Conservation (phyloP, 2,797 vertebrate species). For the Eulemur coronatus region DNA sequence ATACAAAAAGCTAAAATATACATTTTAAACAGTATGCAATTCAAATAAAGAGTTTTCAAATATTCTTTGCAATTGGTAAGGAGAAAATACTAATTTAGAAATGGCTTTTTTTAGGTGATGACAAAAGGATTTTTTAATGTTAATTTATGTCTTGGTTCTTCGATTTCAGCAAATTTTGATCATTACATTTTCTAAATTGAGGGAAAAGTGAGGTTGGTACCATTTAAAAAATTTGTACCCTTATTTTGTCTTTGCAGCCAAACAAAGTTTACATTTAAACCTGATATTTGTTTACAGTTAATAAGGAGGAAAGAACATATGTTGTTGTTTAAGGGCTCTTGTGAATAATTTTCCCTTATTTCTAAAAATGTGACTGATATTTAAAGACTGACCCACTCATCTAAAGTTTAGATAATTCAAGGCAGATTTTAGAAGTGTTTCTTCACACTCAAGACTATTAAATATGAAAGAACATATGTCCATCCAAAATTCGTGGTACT, state of each 20-base stretch:
- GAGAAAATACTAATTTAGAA: neutral
- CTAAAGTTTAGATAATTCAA: conserved; percentile 55
- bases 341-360: conserved; percentile 49
- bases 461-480: conserved; percentile 35
- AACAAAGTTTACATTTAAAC: conserved; percentile 47
- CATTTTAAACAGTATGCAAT: neutral
- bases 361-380: conserved; percentile 61
- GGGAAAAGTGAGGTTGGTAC: neutral
- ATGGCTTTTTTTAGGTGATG: neutral
- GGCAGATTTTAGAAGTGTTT: conserved; percentile 58
- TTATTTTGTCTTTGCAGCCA: conserved; percentile 49
- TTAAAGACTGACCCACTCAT: conserved; percentile 64
- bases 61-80: neutral
- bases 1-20: neutral
- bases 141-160: neutral
- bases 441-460: conserved; percentile 40
- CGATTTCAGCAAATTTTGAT: neutral
- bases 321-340: conserved; percentile 20
- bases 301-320: conserved; percentile 62
- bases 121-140: neutral
- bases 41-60: neutral
- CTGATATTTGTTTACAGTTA: conserved; percentile 21
- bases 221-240: conserved; percentile 21
- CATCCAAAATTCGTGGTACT: neutral
- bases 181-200: conserved; percentile 11